These are phyloP conservation scores for Caenorhabditis sp. DNA, from an alignment of 2,888 invertebrate genomes.

Conservation along the genomic window DNA sequence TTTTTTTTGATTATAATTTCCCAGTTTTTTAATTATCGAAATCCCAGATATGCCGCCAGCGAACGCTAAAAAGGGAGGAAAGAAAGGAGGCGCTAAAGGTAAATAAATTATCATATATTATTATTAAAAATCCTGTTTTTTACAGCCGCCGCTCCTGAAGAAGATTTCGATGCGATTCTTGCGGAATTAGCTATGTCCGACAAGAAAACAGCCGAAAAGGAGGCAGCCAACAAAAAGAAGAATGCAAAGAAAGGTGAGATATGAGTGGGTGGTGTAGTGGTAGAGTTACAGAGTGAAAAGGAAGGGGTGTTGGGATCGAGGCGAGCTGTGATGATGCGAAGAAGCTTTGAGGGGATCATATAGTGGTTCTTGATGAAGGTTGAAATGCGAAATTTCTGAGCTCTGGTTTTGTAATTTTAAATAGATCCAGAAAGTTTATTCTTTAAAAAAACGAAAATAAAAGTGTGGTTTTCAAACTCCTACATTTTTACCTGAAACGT, in stretches of 20 bases:
- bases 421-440: background rate
- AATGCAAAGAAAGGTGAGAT: constrained; percentile 42
- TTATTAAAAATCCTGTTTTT: background rate
- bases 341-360: constrained; percentile 16
- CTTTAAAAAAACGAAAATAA: background rate
- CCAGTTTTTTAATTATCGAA: too few species aligned
- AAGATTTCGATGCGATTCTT: constrained; percentile 67
- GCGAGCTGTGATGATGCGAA: constrained; percentile 24
- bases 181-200: constrained; percentile 61
- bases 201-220: constrained; percentile 44
- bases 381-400: constrained; percentile 1
- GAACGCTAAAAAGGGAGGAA: constrained; percentile 41
- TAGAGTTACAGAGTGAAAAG: background rate
- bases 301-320: background rate
- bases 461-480: background rate
- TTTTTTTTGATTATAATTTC: too few species aligned
- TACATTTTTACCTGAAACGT: background rate
- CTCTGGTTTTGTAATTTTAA: background rate
- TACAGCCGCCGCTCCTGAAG: constrained; percentile 43
- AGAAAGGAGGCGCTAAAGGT: constrained; percentile 31
- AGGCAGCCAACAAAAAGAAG: constrained; percentile 51
- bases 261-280: too few species aligned
- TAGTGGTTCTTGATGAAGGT: background rate
- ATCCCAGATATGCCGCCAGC: constrained; percentile 43
- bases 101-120: background rate